Evolutionary conservation across 2,113 vertebrate genomes (phyloP), one percentile per base, ranked within the genome.

Genomic region (Tapirus terrestris): DNA sequence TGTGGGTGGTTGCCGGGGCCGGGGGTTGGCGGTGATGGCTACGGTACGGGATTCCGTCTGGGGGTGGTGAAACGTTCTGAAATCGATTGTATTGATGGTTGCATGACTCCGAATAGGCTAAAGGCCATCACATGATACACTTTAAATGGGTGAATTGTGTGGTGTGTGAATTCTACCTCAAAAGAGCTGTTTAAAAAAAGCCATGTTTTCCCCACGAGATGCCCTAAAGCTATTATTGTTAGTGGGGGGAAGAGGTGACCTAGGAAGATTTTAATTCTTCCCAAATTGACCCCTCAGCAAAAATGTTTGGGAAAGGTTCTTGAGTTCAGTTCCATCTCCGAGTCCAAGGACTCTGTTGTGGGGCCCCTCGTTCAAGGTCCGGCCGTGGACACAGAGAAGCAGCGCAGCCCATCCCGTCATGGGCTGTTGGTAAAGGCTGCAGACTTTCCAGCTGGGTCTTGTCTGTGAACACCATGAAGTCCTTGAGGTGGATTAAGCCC

Each of bases 41-140:
- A 2, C 17, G 61, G 43, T 10, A 14, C 29, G 3, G 39, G 56
- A 58, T 18, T 72, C 53, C 20, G n/a, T 51, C 20, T 36, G 29
- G 13, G 36, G 36, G 21, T 18, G 36, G 31, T 10, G 17, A 72
- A 45, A 73, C 14, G 39, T 51, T 48, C 51, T 29, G 7, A 51
- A 51, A 29, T 8, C 1, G 33, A 8, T 53, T 2, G 39, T 23
- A 5, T 9, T 17, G 8, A 43, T 56, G 45, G 6, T 18, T 27
- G 16, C 27, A 0, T 33, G 67, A 31, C 36, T 53, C 27, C 36
- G 72, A 63, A 48, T 27, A 51, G 8, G 39, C 43, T 53, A 48
- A 23, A 17, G 11, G 6, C 12, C 17, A 31, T 1, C 2, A 31
- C 60, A 2, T 2, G n/a, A 27, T n/a, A 25, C 3, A 4, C 36